Base-by-base conservation (phyloP, 2,888 invertebrate genomes). In the Choristoneura rosaceana region DNA sequence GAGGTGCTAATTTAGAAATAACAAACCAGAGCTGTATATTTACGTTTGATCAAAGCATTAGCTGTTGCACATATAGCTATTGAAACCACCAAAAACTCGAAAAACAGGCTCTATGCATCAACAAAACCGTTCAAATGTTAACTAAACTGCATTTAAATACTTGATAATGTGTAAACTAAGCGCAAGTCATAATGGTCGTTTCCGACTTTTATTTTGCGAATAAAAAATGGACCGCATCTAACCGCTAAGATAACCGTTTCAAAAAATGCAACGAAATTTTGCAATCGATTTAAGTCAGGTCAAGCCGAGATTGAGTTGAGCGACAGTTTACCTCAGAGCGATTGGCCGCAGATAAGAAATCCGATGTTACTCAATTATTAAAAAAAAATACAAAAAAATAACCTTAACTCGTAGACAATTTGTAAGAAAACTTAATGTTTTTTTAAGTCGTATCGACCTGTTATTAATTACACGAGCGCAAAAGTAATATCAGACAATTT, bases 231-330 rank as follows among this genome's bases (percentile, higher is more conserved):
- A 75, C 77, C 75, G 76, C 75, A 81, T 79, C 77, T 76, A 78
- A 81, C 77, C 79, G 78, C 82, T 77, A 80, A 84, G 83, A 81
- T 77, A 25, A 81, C 81, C 77, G 78, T 82, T 78, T 76, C 63
- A 74, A 74, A 82, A 76, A 80, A 77, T 81, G 83, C 81, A 83
- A 82, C 81, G 75, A 79, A 80, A 77, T 84, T 78, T 86, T 82
- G 83, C 84, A 89, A 89, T 88, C 83, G 85, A 87, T 89, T 88
- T 84, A 81, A 78, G 80, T 82, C 80, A 80, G 79, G 80, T 78
- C 80, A 76, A 81, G 76, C 77, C 78, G 75, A 25, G 55, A 55
- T 55, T 55, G 55, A 55, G 55, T 55, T 55, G 55, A 78, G 81
- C 84, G 82, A 84, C 83, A 82, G 78, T 83, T 87, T 83, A 83